Evolutionary conservation across 1,140 invertebrate species (phyloP).

Genomic region (Apis dorsata): DNA sequence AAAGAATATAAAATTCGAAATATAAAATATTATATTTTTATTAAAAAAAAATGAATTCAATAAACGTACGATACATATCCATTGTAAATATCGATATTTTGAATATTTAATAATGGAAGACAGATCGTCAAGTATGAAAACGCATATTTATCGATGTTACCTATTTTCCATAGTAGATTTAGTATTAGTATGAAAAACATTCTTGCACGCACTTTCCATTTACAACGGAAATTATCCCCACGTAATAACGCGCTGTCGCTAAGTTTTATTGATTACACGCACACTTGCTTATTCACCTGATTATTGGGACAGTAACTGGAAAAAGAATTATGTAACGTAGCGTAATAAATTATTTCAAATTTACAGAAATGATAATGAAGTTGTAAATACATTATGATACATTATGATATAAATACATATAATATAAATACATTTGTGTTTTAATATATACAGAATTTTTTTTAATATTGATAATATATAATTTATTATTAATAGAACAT

Average conservation of each 20-base stretch:
- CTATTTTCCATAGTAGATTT: neutral
- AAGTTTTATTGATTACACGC: slow-evolving; percentile 3
- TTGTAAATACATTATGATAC: neutral
- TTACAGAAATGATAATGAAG: neutral
- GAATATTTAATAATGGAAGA: no score
- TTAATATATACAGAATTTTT: no score
- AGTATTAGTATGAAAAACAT: neutral
- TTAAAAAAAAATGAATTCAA: no score
- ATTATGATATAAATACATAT: neutral
- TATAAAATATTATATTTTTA: no score
- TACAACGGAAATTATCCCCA: neutral
- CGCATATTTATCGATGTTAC: neutral
- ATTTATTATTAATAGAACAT: no score
- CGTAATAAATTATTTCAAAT: neutral
- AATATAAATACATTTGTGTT: no score
- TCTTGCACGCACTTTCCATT: neutral
- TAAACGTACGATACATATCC: no score
- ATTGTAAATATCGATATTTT: no score
- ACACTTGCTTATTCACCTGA: neutral
- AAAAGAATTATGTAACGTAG: neutral
- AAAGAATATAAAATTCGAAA: no score
- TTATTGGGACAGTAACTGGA: neutral
- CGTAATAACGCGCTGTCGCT: neutral
- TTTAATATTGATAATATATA: no score
- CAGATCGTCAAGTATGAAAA: no score